Conservation (phyloP, 2,113 vertebrate genomes). For the Edolisoma coerulescens region DNA sequence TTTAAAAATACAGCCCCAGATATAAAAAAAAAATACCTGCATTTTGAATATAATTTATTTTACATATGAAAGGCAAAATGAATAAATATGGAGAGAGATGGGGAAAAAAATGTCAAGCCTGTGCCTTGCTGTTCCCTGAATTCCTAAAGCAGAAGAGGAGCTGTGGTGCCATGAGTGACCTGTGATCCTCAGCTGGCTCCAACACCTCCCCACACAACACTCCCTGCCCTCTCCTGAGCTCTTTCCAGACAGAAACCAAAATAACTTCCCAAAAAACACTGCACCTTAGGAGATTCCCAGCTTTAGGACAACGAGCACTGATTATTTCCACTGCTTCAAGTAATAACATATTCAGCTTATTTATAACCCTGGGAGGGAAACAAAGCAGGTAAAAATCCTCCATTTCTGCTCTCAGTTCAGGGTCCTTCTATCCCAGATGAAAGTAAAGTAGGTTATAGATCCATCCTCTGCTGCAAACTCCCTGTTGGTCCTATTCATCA, state of each 20-base stretch:
- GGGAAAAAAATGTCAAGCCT: not conserved
- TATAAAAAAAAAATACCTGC: not conserved
- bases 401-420: not conserved
- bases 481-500: not conserved
- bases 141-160: not conserved
- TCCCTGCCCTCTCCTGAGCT: not conserved
- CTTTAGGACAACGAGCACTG: not conserved
- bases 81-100: not conserved
- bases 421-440: not conserved
- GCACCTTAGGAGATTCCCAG: not conserved
- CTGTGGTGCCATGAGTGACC: accelerated
- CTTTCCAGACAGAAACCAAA: not conserved
- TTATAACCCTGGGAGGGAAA: not conserved
- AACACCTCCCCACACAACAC: not conserved
- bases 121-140: not conserved
- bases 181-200: not conserved
- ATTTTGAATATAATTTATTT: not conserved
- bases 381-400: not conserved
- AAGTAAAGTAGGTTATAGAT: constrained; percentile 36
- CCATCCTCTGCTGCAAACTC: not conserved
- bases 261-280: not conserved
- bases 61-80: not conserved
- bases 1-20: not conserved
- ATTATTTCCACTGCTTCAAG: not conserved
- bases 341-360: not conserved